Conservation (phyloP, 2,888 invertebrate genomes). For the Alviniconcha strummeri region DNA sequence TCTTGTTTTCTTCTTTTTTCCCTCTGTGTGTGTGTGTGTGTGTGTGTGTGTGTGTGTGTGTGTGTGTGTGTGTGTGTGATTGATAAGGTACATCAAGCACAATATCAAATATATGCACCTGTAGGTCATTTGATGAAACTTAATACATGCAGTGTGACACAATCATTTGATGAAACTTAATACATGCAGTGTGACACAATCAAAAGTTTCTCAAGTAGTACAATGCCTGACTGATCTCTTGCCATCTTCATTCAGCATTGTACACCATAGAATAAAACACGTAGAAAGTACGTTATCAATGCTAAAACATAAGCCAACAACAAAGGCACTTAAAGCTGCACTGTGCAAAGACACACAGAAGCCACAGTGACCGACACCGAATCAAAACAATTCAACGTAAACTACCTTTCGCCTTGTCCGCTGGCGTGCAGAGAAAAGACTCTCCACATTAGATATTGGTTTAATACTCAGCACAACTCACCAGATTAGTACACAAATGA, state of each 20-base stretch:
- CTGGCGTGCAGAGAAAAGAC: conserved; percentile 23
- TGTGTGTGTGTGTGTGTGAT: background rate
- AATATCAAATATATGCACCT: too few relatives aligned
- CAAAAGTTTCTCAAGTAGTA: too few relatives aligned
- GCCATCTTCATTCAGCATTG: too few relatives aligned
- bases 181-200: too few relatives aligned
- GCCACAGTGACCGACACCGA: background rate
- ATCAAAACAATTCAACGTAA: background rate
- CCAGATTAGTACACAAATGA: background rate
- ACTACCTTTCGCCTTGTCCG: conserved; percentile 35
- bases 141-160: too few relatives aligned
- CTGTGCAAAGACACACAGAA: background rate
- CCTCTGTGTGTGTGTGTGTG: background rate
- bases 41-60: background rate
- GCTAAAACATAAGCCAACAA: background rate
- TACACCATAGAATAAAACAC: too few relatives aligned
- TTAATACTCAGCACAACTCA: background rate
- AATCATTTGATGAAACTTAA: too few relatives aligned
- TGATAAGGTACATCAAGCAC: background rate
- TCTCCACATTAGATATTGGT: background rate
- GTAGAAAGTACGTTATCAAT: too few relatives aligned
- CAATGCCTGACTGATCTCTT: too few relatives aligned
- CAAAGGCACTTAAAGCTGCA: background rate
- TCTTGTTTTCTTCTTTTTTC: too few relatives aligned
- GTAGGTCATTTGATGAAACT: too few relatives aligned